Base-by-base conservation (phyloP, 2,888 invertebrate species). In the Synanthedon myopaeformis region DNA sequence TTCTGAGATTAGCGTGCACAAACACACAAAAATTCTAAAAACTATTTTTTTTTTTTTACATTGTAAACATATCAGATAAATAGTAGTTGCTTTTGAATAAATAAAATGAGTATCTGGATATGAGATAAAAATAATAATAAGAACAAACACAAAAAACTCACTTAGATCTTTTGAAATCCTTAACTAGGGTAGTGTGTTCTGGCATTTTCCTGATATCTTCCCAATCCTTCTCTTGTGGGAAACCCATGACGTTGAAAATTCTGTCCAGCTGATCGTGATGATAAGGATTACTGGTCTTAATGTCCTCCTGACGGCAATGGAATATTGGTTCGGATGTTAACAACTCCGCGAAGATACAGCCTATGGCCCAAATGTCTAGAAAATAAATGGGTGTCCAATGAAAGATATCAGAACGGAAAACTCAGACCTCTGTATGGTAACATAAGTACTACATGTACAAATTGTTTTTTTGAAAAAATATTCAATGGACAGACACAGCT, bases 241-340 rank as follows among this genome's bases (percentile, higher is more conserved):
- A 99, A 14, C 99, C 99, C 99, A 99, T 99, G 0, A 99, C 98
- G 84, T 96, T 97, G 80, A 99, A 99, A 85, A 99, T 99, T 74
- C 98, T 90, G 81, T 99, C 98, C 53, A 99, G 83, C 76, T 99
- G 99, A 79, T 99, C 99, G 73, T 98, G 98, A 79, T 99, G 99
- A 79, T 99, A 99, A 0, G 99, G 99, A 88, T 98, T 99, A 70
- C 97, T 97, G 0, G 99, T 99, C 82, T 99, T 99, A 56, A 99
- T 99, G 74, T 99, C 99, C 85, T 99, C 99, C 86, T 99, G 99
- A 5, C 99, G 92, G 84, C 99, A 99, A 74, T 99, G 98, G 80
- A 99, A 99, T 72, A 99, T 98, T 11, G 99, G 99, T 79, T 99
- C 99, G 0, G 98, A 98, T 0, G 99, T 99, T 58, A 99, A 85